phyloP scores from a whole-genome alignment of 2,113 vertebrate genomes.

The Probosciger aterrimus region DNA sequence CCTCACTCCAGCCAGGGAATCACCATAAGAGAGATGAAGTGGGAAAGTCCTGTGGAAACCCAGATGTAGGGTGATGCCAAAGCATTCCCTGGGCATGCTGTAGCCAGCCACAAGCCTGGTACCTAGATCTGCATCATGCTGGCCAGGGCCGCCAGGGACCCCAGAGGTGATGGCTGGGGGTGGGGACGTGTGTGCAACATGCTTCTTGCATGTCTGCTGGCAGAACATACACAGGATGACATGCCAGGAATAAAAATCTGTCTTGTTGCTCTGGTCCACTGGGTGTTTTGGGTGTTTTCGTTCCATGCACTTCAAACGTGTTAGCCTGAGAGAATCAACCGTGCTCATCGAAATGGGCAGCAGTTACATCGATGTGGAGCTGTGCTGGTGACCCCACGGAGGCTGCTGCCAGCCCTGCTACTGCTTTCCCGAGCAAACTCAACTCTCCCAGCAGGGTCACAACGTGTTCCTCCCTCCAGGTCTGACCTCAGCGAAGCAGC shows the following conservation, averaged over 20 bases:
- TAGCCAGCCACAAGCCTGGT: not conserved
- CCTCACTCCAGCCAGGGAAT: not conserved
- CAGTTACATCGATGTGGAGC: not conserved
- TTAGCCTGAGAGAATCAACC: not conserved
- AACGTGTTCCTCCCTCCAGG: not conserved
- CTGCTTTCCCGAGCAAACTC: not conserved
- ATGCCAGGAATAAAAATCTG: not conserved
- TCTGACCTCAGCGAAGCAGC: fast-evolving
- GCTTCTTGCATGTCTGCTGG: not conserved
- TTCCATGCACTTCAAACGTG: fast-evolving
- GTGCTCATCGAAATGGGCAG: not conserved
- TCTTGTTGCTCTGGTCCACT: fast-evolving
- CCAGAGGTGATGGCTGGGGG: fast-evolving
- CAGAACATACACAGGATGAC: not conserved
- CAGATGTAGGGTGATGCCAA: not conserved
- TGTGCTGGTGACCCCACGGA: not conserved
- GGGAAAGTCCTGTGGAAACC: not conserved
- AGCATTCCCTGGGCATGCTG: not conserved
- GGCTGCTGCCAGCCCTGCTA: not conserved
- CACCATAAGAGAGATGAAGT: fast-evolving
- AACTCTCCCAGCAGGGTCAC: not conserved
- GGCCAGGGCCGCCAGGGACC: not conserved
- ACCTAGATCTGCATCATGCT: too few relatives aligned
- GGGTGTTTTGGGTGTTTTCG: not conserved
- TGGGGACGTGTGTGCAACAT: fast-evolving